Base-by-base conservation (phyloP, 64 coral and sea anemone species). In the Pocillopora verrucosa region DNA sequence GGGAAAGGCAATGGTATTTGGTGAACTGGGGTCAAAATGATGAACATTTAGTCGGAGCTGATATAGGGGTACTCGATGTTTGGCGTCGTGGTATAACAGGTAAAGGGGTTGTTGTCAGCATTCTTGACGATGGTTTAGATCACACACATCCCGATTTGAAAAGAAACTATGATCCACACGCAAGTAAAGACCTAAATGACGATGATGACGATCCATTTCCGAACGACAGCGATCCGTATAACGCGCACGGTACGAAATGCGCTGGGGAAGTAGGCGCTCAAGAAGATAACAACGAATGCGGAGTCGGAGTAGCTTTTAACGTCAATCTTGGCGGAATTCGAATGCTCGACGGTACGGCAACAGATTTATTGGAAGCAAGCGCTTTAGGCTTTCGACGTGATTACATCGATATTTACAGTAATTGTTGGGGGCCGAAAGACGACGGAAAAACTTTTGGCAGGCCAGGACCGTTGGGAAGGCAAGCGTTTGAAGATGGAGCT, bases 381-480 rank as follows among this genome's bases (percentile, higher is more conserved):
- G 94, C 94, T 26, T 57, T 96, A 16, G 87, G 94, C 76, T 96
- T 86, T 76, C 84, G 90, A 25, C 88, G 75, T 17, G 84, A 93
- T 65, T 96, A 96, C 41, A 86, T 96, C 34, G 94, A 95, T 51
- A 95, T 95, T 37, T 95, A 95, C 62, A 95, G 94, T 73, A 95
- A 95, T 67, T 95, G 94, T 63, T 96, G 94, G 94, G 94, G 94
- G 1, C 94, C 94, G 12, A 96, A 93, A 90, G 94, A 96, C 36
- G 91, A 96, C 63, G 94, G 94, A 10, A 96, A 93, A 76, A 96
- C 94, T 13, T 96, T 93, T 80, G 94, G 94, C 20, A 89, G 94
- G 82, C 94, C 94, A 19, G 94, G 94, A 73, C 88, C 81, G n/a
- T 37, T 93, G 15, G 91, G 94, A 56, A 87, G 74, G 73, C 79